A percentile compares a stretch with the other conserved stretches of the same genome.
These are phyloP conservation scores for Budorcas taxicolor DNA, from an alignment of 2,113 vertebrate genomes.

Conservation along the genomic window DNA sequence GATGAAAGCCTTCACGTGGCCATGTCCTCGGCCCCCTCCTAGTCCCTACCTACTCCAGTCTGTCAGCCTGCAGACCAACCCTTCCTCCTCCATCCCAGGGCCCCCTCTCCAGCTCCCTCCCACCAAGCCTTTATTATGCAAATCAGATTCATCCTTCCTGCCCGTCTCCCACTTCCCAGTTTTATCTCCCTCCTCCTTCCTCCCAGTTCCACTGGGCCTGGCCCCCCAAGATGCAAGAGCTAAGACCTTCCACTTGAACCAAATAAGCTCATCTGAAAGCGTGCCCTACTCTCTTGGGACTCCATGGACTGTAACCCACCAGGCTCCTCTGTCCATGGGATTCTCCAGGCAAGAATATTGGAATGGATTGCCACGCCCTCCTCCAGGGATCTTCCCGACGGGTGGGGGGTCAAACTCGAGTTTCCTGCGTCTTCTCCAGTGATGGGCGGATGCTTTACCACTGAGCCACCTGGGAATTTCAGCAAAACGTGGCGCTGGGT, in stretches of 20 bases:
- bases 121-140: neutral
- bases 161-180: neutral
- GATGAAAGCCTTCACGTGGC: fast-evolving
- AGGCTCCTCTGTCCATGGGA: neutral
- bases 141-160: fast-evolving
- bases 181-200: neutral
- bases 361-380: neutral
- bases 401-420: neutral
- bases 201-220: neutral
- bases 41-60: neutral
- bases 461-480: neutral
- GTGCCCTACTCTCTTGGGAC: neutral
- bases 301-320: neutral
- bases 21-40: neutral
- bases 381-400: neutral
- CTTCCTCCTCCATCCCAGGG: neutral
- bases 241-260: neutral
- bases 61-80: neutral
- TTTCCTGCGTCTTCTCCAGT: neutral
- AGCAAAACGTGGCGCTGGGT: fast-evolving
- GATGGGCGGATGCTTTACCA: neutral
- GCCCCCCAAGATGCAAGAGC: neutral
- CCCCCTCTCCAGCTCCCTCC: neutral
- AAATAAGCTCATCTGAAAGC: neutral
- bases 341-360: neutral